phyloP scores from a whole-genome alignment of 2,797 vertebrate genomes.

The Thaleichthys pacificus region DNA sequence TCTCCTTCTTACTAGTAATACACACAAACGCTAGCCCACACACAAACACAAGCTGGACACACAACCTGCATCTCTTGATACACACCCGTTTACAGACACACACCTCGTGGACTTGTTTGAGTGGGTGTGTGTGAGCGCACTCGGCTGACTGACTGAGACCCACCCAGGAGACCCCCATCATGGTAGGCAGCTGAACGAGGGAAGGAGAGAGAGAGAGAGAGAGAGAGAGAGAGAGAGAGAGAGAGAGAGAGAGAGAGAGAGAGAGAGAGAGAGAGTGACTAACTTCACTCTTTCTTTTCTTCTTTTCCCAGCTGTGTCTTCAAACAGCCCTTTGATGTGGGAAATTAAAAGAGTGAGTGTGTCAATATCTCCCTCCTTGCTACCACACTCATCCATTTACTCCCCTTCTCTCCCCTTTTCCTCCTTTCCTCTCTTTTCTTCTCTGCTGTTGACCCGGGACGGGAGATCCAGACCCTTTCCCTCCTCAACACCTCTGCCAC shows the following conservation, averaged over 20 bases:
- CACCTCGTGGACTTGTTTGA: conserved; percentile 24
- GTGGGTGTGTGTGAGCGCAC: background rate
- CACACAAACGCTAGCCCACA: conserved; percentile 36
- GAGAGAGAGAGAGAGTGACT: conserved; percentile 80
- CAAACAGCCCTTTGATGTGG: conserved; percentile 84
- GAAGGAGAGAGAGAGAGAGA: conserved; percentile 32
- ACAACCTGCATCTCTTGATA: conserved; percentile 11
- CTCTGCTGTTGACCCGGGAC: conserved; percentile 66
- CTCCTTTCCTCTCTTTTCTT: conserved; percentile 58
- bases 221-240: conserved; percentile 14
- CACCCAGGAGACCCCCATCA: conserved; percentile 82
- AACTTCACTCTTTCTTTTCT: conserved; percentile 86
- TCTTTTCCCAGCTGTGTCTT: conserved; percentile 84
- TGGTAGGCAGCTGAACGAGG: conserved; percentile 53
- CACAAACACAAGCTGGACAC: conserved; percentile 16
- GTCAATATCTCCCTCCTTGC: conserved; percentile 80
- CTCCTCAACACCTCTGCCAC: conserved; percentile 50
- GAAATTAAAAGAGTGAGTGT: conserved; percentile 81
- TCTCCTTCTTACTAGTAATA: conserved; percentile 37
- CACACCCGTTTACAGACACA: conserved; percentile 29
- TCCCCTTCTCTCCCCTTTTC: conserved; percentile 45
- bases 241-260: conserved; percentile 38
- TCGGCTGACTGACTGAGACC: conserved; percentile 56
- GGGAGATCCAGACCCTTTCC: conserved; percentile 63
- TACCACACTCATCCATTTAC: conserved; percentile 77